phyloP scores from a whole-genome alignment of 2,113 vertebrate species.

The Spea multiplicata region DNA sequence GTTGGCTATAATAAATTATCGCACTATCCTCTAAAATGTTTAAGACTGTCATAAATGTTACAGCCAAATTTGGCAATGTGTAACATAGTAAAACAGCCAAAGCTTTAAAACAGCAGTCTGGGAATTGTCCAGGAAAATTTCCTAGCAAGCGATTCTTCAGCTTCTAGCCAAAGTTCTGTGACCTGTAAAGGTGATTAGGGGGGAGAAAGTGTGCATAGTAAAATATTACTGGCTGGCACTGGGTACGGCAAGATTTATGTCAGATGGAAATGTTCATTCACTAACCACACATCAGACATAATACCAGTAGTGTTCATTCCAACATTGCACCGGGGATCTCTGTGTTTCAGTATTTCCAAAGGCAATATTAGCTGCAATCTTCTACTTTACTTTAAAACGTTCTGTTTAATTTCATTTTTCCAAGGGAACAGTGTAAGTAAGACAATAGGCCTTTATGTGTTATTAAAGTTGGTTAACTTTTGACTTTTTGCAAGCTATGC shows the following conservation, averaged over 20 bases:
- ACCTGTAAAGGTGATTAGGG: neutral
- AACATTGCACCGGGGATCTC: neutral
- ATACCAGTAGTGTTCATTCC: neutral
- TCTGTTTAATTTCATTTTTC: no score
- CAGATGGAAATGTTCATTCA: constrained; percentile 29
- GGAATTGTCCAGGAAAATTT: constrained; percentile 21
- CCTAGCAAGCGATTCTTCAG: constrained; percentile 4
- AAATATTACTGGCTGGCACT: neutral
- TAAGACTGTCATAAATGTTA: constrained; percentile 23
- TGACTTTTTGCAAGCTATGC: no score
- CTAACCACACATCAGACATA: neutral
- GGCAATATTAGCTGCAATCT: neutral
- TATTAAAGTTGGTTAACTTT: no score
- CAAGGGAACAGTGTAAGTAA: no score
- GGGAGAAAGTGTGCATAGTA: neutral
- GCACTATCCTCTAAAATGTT: constrained; percentile 14
- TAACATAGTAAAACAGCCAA: neutral
- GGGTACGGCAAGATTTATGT: constrained; percentile 11
- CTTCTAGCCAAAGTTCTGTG: neutral
- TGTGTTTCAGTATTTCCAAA: neutral
- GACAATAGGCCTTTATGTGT: no score
- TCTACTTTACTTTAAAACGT: no score
- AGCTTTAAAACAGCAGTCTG: constrained; percentile 14
- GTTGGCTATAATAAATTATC: constrained; percentile 13
- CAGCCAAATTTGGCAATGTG: constrained; percentile 11